Conservation (phyloP, 2,797 vertebrate genomes). For the Tadarida brasiliensis region DNA sequence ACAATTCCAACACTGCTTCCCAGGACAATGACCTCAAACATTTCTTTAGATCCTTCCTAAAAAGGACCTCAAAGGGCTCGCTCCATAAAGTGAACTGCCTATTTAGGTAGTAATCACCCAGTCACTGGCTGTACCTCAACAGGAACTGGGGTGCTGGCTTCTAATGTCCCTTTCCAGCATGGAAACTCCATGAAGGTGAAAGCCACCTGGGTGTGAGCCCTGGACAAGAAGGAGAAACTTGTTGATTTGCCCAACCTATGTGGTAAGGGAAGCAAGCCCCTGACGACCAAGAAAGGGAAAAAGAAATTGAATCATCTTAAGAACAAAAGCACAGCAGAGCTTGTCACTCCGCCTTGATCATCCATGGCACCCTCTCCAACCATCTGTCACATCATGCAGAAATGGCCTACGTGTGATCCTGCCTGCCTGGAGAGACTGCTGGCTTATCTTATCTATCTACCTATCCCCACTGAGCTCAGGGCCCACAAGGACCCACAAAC, state of each 20-base stretch:
- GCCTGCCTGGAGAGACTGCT: conserved; percentile 76
- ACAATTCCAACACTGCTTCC: neutral
- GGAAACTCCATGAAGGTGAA: neutral
- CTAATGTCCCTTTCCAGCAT: neutral
- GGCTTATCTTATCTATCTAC: conserved; percentile 76
- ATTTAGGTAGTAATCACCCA: neutral
- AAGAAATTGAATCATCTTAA: conserved; percentile 61
- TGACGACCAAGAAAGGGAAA: conserved; percentile 10
- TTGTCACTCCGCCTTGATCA: conserved; percentile 79
- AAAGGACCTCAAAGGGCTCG: neutral
- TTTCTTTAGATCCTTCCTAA: conserved; percentile 37
- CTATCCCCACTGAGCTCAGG: conserved; percentile 52
- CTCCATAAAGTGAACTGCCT: neutral
- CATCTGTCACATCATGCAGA: conserved; percentile 83
- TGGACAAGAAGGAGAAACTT: neutral
- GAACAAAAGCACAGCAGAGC: conserved; percentile 79
- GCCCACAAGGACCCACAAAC: conserved; percentile 65
- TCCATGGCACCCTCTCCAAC: conserved; percentile 80
- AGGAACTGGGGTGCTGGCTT: neutral
- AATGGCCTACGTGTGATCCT: conserved; percentile 74
- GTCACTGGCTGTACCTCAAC: neutral
- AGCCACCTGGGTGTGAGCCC: neutral
- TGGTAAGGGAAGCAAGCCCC: neutral
- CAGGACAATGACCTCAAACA: neutral
- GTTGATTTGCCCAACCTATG: neutral